Conservation (phyloP, 2,888 invertebrate species). For the Maniola hyperantus region DNA sequence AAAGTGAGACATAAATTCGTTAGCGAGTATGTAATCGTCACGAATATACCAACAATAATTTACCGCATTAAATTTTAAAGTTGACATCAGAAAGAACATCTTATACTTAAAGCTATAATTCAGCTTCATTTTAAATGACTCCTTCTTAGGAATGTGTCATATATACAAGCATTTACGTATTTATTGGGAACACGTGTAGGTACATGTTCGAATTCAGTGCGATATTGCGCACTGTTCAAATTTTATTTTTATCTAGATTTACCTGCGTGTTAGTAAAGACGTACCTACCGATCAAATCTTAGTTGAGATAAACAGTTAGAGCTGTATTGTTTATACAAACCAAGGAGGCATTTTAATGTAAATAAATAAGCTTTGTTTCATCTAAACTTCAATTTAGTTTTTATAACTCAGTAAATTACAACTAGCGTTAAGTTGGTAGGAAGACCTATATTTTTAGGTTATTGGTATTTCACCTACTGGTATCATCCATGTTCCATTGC, state of each 20-base stretch:
- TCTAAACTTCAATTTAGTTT: not conserved
- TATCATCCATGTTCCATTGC: too few species aligned
- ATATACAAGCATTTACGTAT: constrained; percentile 25
- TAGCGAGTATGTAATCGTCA: constrained; percentile 77
- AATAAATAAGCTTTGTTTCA: constrained; percentile 3
- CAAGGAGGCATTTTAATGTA: constrained; percentile 11
- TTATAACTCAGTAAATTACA: not conserved
- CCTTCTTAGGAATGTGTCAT: constrained; percentile 48
- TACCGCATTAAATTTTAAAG: constrained; percentile 79
- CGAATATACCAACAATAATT: constrained; percentile 73
- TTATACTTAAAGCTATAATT: constrained; percentile 75
- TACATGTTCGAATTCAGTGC: constrained; percentile 19
- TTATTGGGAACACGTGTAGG: constrained; percentile 31
- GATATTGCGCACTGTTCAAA: constrained; percentile 9
- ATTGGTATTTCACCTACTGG: too few species aligned
- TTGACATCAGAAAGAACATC: constrained; percentile 80
- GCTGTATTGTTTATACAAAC: constrained; percentile 3
- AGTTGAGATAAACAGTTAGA: constrained; percentile 6
- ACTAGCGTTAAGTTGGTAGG: not conserved
- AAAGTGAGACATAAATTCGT: constrained; percentile 77
- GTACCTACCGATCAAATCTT: not conserved
- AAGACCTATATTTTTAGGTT: too few species aligned
- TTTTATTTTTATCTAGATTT: constrained; percentile 19
- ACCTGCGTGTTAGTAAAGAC: not conserved
- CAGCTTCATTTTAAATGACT: constrained; percentile 66